A percentile compares a stretch with the other conserved stretches of the same genome.
phyloP scores from a whole-genome alignment of 92 coral and sea anemone genomes.

The Zoanthus gigantus region DNA sequence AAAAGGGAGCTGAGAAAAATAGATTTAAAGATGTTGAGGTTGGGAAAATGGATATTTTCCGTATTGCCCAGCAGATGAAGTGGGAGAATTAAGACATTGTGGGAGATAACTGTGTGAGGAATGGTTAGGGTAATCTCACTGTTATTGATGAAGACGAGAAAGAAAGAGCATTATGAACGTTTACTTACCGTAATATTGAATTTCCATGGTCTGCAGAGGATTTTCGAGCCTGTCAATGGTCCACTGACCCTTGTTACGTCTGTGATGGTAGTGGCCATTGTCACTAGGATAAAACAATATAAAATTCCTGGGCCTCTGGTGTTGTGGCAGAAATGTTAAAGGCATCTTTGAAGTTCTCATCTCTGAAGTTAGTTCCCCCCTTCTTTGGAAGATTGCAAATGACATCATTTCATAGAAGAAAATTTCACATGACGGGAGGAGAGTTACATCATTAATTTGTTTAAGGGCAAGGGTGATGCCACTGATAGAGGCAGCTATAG shows the following conservation, averaged over 20 bases:
- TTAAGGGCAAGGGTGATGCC: too few species aligned
- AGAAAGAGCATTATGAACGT: slow-evolving; percentile 29
- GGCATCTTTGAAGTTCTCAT: too few species aligned
- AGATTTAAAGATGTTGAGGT: slow-evolving; percentile 7
- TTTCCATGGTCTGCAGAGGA: too few species aligned
- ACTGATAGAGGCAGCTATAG: too few species aligned
- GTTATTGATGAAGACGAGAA: slow-evolving; percentile 31
- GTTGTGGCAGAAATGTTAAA: too few species aligned
- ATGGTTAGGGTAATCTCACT: slow-evolving; percentile 43
- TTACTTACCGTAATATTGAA: neutral
- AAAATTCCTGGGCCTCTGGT: too few species aligned
- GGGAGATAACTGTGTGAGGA: slow-evolving; percentile 51
- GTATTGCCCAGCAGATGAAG: slow-evolving; percentile 50
- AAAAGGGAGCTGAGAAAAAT: slow-evolving; percentile 36
- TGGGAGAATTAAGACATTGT: slow-evolving; percentile 30
- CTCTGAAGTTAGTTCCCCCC: too few species aligned
- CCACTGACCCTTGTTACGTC: slow-evolving; percentile 3
- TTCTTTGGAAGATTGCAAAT: too few species aligned
- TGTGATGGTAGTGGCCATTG: slow-evolving; percentile 17
- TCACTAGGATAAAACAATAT: too few species aligned
- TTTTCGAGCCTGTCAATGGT: slow-evolving; percentile 32
- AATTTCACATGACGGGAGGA: too few species aligned
- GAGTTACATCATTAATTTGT: too few species aligned
- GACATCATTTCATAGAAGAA: too few species aligned
- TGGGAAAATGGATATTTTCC: slow-evolving; percentile 24